Percentiles rank a stretch among this genome's conserved stretches.
phyloP scores from a whole-genome alignment of 2,888 invertebrate genomes.

The Hydrotaea diabolus region DNA sequence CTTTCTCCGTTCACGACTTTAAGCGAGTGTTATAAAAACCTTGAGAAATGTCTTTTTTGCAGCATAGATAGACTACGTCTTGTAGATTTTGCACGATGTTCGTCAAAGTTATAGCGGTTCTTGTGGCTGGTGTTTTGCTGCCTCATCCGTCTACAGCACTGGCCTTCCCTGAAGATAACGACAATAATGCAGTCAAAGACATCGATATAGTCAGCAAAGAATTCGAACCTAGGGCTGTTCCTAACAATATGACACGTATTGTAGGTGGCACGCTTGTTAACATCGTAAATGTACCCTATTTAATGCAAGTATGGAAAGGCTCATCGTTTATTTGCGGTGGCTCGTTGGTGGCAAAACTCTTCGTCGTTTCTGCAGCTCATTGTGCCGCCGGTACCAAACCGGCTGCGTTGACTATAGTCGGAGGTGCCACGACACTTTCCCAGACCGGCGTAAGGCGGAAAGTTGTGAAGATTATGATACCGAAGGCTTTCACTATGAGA shows the following conservation, averaged over 20 bases:
- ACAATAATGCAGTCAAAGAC: too few species aligned
- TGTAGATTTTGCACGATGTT: too few species aligned
- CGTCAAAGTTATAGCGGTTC: too few species aligned
- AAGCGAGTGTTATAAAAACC: too few species aligned
- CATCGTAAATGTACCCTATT: slow-evolving; percentile 41
- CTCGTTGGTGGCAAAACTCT: slow-evolving; percentile 70
- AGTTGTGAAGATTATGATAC: slow-evolving; percentile 64
- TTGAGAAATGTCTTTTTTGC: too few species aligned
- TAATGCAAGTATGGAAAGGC: slow-evolving; percentile 31
- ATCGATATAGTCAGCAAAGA: too few species aligned
- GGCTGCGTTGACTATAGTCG: slow-evolving; percentile 70
- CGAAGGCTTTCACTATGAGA: slow-evolving; percentile 45
- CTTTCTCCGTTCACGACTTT: too few species aligned
- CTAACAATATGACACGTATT: slow-evolving; percentile 22
- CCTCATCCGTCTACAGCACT: too few species aligned
- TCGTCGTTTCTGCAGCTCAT: slow-evolving; percentile 77
- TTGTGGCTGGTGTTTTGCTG: too few species aligned
- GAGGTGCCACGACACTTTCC: slow-evolving; percentile 70
- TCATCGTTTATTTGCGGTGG: slow-evolving; percentile 75
- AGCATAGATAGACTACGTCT: too few species aligned
- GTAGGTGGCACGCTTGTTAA: slow-evolving; percentile 69
- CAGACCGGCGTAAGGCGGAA: slow-evolving; percentile 69
- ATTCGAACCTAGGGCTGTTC: too few species aligned
- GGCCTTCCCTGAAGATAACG: too few species aligned
- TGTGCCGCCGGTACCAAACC: slow-evolving; percentile 72